A percentile compares a stretch with the other conserved stretches of the same genome.
Evolutionary conservation across 2,797 vertebrate species (phyloP).

Genomic region (Myotis planiceps): DNA sequence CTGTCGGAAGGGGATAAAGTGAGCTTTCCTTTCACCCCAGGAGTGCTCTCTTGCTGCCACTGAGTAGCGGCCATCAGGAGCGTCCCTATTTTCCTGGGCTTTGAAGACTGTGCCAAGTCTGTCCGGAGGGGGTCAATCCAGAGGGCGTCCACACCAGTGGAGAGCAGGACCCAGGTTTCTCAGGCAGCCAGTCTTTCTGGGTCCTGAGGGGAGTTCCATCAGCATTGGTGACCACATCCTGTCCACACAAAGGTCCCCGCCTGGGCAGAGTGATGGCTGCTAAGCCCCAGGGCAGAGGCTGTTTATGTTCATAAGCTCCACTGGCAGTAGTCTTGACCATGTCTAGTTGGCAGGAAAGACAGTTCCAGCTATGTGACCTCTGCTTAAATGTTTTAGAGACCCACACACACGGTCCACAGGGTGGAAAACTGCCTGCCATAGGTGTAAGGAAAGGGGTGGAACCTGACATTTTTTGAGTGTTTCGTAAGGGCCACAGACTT

Average conservation of each 20-base stretch:
- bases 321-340: rapidly evolving
- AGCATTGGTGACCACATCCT: rapidly evolving
- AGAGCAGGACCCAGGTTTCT: neutral
- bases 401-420: rapidly evolving
- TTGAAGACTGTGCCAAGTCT: too few species aligned
- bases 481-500: neutral
- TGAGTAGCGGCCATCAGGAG: rapidly evolving
- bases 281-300: rapidly evolving
- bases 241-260: neutral
- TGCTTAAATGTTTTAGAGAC: neutral
- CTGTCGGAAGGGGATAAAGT: neutral
- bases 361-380: neutral
- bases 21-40: neutral
- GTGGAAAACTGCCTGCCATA: neutral
- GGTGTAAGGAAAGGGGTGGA: neutral
- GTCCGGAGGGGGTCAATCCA: neutral
- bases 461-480: neutral
- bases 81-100: rapidly evolving
- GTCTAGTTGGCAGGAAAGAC: neutral
- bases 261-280: neutral
- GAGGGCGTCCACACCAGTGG: neutral
- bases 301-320: rapidly evolving
- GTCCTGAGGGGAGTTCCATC: rapidly evolving
- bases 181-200: too few species aligned
- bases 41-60: neutral